Conservation (phyloP, 2,888 invertebrate genomes). For the Phania funesta region DNA sequence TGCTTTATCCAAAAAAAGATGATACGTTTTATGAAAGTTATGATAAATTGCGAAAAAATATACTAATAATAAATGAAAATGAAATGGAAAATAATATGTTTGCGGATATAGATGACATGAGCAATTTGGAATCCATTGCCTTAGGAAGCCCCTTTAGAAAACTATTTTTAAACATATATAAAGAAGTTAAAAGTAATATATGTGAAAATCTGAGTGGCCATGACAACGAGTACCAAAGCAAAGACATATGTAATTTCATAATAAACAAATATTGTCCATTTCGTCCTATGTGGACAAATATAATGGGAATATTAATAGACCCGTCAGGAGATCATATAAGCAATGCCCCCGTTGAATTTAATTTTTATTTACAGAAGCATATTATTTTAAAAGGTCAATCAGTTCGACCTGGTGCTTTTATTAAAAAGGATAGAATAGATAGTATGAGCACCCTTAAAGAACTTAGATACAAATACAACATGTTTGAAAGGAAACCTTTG, state of each 20-base stretch:
- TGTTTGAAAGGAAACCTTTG: background rate
- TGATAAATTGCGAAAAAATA: background rate
- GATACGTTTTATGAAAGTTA: background rate
- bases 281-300: no score
- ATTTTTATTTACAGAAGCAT: no score
- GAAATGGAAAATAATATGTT: background rate
- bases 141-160: slow-evolving; percentile 15
- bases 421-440: slow-evolving; percentile 12
- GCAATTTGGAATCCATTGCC: slow-evolving; percentile 2
- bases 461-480: slow-evolving; percentile 1
- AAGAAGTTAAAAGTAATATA: background rate
- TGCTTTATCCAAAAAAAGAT: background rate
- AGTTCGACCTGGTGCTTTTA: slow-evolving; percentile 3
- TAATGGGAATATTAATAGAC: slow-evolving; percentile 9
- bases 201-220: background rate
- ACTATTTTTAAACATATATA: background rate
- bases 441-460: slow-evolving; percentile 12
- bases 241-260: slow-evolving; percentile 14
- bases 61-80: background rate
- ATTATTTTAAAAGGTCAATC: slow-evolving; percentile 9
- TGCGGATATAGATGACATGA: no score
- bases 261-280: slow-evolving; percentile 32
- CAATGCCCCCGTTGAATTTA: no score
- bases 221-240: slow-evolving; percentile 7
- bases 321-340: background rate